Evolutionary conservation across 2,888 invertebrate species (phyloP).

Genomic region (Chrysina gloriosa): DNA sequence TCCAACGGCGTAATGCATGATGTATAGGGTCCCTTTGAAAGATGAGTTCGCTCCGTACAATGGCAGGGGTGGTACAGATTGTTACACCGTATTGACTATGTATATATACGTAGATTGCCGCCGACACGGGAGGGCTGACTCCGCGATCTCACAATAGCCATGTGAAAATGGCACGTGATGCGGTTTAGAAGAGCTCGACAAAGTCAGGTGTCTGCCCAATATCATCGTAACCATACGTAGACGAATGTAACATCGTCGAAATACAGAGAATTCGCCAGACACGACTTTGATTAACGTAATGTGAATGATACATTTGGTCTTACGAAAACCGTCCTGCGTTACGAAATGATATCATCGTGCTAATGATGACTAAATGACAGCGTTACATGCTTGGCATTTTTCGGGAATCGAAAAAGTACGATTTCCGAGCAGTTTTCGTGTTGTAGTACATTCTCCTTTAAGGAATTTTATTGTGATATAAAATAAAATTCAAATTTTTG

Average conservation of each 20-base stretch:
- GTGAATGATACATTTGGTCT: conserved; percentile 15
- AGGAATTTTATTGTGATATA: no score
- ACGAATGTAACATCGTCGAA: no score
- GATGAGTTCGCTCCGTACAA: conserved; percentile 47
- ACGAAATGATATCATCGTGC: not conserved
- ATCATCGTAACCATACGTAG: not conserved
- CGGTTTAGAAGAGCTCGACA: conserved; percentile 32
- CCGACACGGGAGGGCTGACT: conserved; percentile 37
- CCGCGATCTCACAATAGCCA: conserved; percentile 39
- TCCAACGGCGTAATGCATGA: conserved; percentile 32
- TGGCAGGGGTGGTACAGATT: conserved; percentile 51
- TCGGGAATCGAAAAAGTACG: not conserved
- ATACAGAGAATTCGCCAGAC: not conserved
- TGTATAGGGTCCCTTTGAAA: conserved; percentile 41
- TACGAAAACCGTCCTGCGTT: conserved; percentile 1
- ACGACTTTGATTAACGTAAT: conserved; percentile 22
- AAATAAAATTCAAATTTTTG: no score
- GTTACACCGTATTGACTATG: conserved; percentile 48
- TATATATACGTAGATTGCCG: conserved; percentile 35
- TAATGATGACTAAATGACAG: conserved; percentile 21
- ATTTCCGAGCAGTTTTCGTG: not conserved
- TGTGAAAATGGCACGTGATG: conserved; percentile 44
- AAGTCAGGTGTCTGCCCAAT: conserved; percentile 30
- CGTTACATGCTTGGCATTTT: not conserved
- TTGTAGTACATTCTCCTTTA: not conserved